Evolutionary conservation across 2,113 vertebrate genomes (phyloP).

Genomic region (Rhodinocichla rosea): DNA sequence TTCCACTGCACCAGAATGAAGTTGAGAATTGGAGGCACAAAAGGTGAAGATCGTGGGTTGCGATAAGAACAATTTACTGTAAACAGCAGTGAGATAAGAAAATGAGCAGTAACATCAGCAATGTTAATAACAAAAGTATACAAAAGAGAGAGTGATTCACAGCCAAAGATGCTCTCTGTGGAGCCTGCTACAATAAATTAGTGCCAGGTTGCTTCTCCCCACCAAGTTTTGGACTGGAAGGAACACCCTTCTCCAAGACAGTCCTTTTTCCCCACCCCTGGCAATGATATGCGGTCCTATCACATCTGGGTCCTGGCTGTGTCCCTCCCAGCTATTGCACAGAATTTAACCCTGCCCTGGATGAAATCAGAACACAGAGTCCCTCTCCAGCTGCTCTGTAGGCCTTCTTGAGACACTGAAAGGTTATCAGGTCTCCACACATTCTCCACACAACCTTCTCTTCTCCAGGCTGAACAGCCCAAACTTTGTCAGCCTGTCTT

Average conservation of each 20-base stretch:
- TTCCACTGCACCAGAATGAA: rapidly evolving
- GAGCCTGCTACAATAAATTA: not conserved
- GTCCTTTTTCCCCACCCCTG: not conserved
- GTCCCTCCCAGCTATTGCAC: not conserved
- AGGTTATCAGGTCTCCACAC: not conserved
- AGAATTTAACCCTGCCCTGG: not conserved
- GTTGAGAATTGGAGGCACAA: not conserved
- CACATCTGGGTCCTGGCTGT: not conserved
- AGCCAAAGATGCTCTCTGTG: not conserved
- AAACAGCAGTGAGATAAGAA: not conserved
- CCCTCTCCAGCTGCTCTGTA: not conserved
- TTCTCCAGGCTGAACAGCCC: not conserved
- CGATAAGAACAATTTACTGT: not conserved
- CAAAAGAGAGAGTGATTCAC: not conserved
- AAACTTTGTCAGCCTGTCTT: not conserved
- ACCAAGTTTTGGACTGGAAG: not conserved
- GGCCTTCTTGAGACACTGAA: not conserved
- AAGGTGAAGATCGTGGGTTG: not conserved
- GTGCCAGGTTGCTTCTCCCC: not conserved
- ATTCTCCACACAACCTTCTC: not conserved
- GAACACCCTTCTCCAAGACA: not conserved
- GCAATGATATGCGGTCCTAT: not conserved
- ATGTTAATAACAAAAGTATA: not conserved
- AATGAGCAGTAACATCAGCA: not conserved
- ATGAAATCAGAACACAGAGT: not conserved